Evolutionary conservation across 1,140 invertebrate species (phyloP).

Genomic region (Diplogasteroides magnus): DNA sequence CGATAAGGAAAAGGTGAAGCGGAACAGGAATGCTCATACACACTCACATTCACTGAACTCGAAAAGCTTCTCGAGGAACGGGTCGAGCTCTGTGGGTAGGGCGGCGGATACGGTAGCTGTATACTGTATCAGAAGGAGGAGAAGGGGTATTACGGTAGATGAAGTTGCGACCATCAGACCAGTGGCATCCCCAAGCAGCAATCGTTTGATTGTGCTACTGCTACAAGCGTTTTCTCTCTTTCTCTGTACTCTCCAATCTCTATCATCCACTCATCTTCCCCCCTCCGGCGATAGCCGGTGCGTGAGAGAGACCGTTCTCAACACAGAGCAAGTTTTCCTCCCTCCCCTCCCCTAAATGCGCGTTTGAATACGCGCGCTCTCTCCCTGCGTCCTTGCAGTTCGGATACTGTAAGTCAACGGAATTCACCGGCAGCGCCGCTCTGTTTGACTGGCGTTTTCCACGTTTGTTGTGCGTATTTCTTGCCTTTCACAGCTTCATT

Average conservation of each 20-base stretch:
- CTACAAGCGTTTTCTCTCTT: too few species aligned
- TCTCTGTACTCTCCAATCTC: constrained; percentile 4
- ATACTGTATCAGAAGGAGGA: constrained; percentile 15
- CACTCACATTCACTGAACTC: constrained; percentile 49
- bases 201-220: too few species aligned
- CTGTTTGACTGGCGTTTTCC: constrained; percentile 4
- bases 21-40: background rate
- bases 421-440: background rate
- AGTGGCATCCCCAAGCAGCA: constrained; percentile 16
- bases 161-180: constrained; percentile 11
- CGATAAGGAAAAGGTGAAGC: background rate
- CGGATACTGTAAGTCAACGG: constrained; percentile 2
- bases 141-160: constrained; percentile 13
- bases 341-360: background rate
- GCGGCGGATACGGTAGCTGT: constrained; percentile 27
- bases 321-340: background rate
- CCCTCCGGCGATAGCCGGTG: constrained; percentile 2
- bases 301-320: constrained; percentile 4
- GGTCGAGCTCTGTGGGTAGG: constrained; percentile 45
- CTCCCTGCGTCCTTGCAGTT: constrained; percentile 3
- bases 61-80: constrained; percentile 48
- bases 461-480: background rate
- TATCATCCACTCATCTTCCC: constrained; percentile 6
- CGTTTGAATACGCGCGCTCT: constrained; percentile 9
- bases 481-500: constrained; percentile 1